Percentiles rank a stretch among this genome's conserved stretches.
These are phyloP conservation scores for Caenorhabditis virilis DNA, from an alignment of 2,888 invertebrate genomes.

Conservation along the genomic window DNA sequence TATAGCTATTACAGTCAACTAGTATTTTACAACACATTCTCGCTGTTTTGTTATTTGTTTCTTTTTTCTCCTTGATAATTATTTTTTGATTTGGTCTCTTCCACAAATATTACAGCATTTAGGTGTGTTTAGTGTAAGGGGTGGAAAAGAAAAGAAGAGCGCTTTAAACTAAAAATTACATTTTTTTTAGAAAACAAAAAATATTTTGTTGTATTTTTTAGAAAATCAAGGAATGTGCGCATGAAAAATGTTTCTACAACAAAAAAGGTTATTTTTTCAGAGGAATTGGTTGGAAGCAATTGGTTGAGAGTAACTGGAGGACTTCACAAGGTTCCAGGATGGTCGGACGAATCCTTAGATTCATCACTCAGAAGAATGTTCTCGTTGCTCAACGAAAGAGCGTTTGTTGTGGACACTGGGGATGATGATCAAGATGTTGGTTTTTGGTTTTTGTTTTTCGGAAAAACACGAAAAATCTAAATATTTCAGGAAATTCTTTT, in stretches of 20 bases:
- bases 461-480: not conserved
- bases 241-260: not conserved
- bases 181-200: not conserved
- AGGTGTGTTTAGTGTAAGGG: too few relatives aligned
- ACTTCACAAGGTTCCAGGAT: slow-evolving; percentile 40
- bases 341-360: slow-evolving; percentile 50
- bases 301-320: slow-evolving; percentile 57
- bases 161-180: not conserved
- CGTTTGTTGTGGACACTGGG: slow-evolving; percentile 54
- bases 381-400: slow-evolving; percentile 49
- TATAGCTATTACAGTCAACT: too few relatives aligned
- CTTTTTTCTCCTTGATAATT: too few relatives aligned
- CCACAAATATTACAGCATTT: too few relatives aligned
- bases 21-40: too few relatives aligned
- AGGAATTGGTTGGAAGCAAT: slow-evolving; percentile 55
- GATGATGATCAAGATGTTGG: slow-evolving; percentile 50
- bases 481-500: slow-evolving; percentile 15
- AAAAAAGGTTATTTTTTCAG: slow-evolving; percentile 33
- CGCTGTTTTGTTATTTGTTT: too few relatives aligned
- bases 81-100: too few relatives aligned
- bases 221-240: too few relatives aligned
- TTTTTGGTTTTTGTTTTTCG: not conserved
- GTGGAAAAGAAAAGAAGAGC: not conserved
- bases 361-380: slow-evolving; percentile 55
- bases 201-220: too few relatives aligned